These are phyloP conservation scores for Calcarius lapponicus DNA, from an alignment of 2,797 vertebrate species.

Conservation along the genomic window DNA sequence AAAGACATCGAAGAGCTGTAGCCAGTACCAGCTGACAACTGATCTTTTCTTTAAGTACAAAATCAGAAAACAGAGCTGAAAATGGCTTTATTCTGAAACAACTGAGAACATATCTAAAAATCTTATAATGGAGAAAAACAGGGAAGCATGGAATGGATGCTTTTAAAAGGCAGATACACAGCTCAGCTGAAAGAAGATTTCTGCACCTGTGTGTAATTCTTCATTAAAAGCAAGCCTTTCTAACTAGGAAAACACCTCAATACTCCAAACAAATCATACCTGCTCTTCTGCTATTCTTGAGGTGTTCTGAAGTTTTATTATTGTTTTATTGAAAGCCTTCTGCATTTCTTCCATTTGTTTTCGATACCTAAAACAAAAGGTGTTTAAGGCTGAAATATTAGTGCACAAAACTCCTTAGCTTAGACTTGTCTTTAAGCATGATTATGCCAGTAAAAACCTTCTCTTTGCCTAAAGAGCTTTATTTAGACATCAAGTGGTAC, in stretches of 20 bases:
- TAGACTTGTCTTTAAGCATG: not conserved
- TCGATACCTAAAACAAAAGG: slow-evolving; percentile 84
- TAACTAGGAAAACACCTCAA: not conserved
- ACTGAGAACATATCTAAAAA: not conserved
- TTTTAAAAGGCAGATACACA: not conserved
- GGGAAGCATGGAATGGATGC: not conserved
- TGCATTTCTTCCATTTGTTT: slow-evolving; percentile 99
- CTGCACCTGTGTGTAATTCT: not conserved
- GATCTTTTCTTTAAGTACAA: not conserved
- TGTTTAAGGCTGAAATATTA: not conserved
- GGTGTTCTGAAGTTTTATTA: slow-evolving; percentile 98
- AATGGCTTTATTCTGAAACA: not conserved
- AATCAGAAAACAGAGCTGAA: not conserved
- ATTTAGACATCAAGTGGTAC: not conserved
- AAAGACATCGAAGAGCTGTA: not conserved
- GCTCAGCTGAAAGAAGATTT: not conserved
- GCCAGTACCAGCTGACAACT: not conserved
- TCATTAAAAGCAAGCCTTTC: not conserved
- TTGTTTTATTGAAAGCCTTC: slow-evolving; percentile 97
- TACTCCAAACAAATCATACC: slow-evolving; percentile 74
- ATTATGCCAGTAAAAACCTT: not conserved
- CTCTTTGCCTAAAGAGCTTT: not conserved
- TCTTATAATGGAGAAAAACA: not conserved
- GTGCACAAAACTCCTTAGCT: not conserved
- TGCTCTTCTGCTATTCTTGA: slow-evolving; percentile 96